Percentiles rank a stretch among this genome's conserved stretches.
These are phyloP conservation scores for Chelonia mydas DNA, from an alignment of 2,797 vertebrate species.

Conservation along the genomic window DNA sequence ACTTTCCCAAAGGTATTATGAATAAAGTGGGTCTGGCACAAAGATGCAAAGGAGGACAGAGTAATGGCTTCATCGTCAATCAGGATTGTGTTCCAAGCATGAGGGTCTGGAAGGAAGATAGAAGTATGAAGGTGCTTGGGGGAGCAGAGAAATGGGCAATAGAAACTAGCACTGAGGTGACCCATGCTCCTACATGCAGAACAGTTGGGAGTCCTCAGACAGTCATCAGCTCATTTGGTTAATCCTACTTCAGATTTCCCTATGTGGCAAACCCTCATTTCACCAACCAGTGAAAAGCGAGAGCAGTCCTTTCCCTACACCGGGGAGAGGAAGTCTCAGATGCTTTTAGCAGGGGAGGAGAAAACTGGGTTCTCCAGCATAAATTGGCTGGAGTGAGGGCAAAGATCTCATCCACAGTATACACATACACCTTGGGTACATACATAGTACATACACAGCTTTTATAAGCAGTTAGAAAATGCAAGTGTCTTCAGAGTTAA, in stretches of 20 bases:
- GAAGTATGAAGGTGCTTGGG: not conserved
- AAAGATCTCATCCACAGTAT: accelerated
- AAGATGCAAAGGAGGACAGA: not conserved
- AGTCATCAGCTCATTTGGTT: not conserved
- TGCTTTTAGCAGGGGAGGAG: not conserved
- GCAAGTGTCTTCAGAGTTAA: not conserved
- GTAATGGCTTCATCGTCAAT: not conserved
- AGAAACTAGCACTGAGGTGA: not conserved
- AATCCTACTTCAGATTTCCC: not conserved
- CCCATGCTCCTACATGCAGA: not conserved
- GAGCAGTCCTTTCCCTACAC: not conserved
- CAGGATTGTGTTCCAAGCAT: not conserved
- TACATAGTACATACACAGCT: accelerated
- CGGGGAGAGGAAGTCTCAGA: not conserved
- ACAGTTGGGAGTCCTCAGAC: not conserved
- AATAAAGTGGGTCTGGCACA: not conserved
- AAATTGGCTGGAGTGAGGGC: not conserved
- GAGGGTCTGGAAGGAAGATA: not conserved
- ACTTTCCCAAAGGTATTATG: not conserved
- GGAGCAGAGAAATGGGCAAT: not conserved
- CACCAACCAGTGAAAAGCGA: not conserved
- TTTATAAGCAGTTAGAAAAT: not conserved
- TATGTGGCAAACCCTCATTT: not conserved
- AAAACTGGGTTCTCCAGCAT: not conserved
- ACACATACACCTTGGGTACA: accelerated